Percentiles rank a stretch among this genome's conserved stretches.
phyloP scores from a whole-genome alignment of 2,797 vertebrate species.

The Melanogrammus aeglefinus region DNA sequence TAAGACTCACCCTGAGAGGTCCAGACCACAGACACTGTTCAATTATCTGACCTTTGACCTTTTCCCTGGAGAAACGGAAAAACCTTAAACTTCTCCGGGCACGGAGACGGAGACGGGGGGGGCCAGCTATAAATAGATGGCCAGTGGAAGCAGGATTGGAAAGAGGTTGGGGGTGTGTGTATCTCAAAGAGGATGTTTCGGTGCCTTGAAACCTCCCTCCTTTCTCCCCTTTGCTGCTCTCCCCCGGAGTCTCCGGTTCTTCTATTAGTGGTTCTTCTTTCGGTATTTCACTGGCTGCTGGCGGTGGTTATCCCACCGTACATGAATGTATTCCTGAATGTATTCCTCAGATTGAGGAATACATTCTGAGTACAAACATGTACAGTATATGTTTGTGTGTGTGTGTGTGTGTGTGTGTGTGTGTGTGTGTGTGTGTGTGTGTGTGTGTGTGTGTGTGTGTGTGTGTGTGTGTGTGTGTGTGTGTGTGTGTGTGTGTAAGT shows the following conservation, averaged over 20 bases:
- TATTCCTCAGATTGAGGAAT: neutral
- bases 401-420: neutral
- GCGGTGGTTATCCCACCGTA: too few relatives aligned
- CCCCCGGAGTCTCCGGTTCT: neutral
- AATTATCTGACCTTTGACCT: slow-evolving; percentile 4
- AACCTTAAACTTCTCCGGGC: neutral
- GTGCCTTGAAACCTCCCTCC: neutral
- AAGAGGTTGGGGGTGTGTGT: neutral
- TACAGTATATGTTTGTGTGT: neutral
- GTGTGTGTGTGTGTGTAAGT: neutral
- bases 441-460: neutral
- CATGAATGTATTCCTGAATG: neutral
- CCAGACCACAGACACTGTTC: neutral
- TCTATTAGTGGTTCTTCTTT: neutral
- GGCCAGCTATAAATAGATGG: slow-evolving; percentile 3
- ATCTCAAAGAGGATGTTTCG: neutral
- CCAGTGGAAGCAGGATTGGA: neutral
- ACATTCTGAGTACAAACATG: too few relatives aligned
- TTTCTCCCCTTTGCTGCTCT: neutral
- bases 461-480: neutral
- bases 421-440: neutral
- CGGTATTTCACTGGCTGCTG: neutral
- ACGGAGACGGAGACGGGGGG: neutral
- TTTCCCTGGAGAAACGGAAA: neutral
- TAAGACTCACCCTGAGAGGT: neutral